Evolutionary conservation across 2,113 vertebrate genomes (phyloP).

Genomic region (Leucopsar rothschildi): DNA sequence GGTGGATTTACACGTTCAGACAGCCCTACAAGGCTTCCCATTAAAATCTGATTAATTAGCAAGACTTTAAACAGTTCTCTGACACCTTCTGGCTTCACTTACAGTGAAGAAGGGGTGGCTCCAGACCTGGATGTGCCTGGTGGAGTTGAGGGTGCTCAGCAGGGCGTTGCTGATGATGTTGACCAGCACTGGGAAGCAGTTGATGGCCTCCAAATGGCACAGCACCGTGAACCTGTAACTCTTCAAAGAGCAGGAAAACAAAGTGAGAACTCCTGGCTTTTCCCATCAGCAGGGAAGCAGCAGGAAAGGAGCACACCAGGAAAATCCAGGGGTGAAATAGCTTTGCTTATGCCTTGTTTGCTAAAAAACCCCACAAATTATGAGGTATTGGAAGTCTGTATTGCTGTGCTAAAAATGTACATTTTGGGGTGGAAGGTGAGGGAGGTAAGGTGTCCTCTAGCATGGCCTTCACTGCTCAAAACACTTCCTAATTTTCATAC

Average conservation of each 20-base stretch:
- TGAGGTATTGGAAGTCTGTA: neutral
- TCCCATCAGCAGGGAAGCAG: neutral
- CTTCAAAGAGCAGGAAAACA: conserved; percentile 55
- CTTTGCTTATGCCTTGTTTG: neutral
- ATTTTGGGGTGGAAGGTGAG: neutral
- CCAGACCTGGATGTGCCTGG: conserved; percentile 76
- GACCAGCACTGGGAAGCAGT: conserved; percentile 82
- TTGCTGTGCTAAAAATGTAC: neutral
- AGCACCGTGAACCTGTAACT: conserved; percentile 77
- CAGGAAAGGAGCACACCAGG: neutral
- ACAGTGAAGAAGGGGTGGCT: conserved; percentile 69
- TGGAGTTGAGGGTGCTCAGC: conserved; percentile 75
- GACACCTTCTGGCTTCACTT: neutral
- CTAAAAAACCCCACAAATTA: neutral
- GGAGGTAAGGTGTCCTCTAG: neutral
- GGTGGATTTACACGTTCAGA: neutral
- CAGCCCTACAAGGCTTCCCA: neutral
- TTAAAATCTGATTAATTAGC: neutral
- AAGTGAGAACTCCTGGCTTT: neutral
- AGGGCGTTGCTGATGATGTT: conserved; percentile 85
- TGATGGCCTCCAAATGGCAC: conserved; percentile 79
- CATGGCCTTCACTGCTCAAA: neutral
- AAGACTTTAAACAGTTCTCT: neutral
- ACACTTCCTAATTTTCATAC: neutral
- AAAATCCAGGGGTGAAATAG: neutral